A percentile compares a stretch with the other conserved stretches of the same genome.
phyloP scores from a whole-genome alignment of 2,888 invertebrate genomes.

The Zygogramma bicolorata region DNA sequence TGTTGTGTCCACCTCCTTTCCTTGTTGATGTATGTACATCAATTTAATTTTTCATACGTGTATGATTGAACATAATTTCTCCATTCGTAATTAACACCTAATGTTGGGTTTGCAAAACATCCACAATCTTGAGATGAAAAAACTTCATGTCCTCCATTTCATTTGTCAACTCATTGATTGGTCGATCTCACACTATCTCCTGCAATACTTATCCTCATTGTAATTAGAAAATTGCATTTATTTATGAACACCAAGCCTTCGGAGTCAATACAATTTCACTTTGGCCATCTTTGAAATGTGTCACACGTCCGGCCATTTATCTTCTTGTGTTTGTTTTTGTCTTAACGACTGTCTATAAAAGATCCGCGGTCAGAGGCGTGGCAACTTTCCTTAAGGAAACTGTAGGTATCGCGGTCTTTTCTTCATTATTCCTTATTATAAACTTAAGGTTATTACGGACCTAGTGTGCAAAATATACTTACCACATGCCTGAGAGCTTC shows the following conservation, averaged over 20 bases:
- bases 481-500: no score
- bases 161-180: neutral
- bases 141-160: neutral
- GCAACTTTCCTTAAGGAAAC: neutral
- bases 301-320: slow-evolving; percentile 30
- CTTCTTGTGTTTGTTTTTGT: slow-evolving; percentile 11
- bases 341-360: slow-evolving; percentile 7
- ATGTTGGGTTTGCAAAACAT: no score
- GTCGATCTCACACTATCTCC: neutral
- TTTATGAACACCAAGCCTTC: neutral
- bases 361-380: neutral
- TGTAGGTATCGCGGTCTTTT: no score
- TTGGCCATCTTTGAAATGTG: slow-evolving; percentile 33
- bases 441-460: no score
- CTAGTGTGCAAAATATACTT: no score
- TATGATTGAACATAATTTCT: no score
- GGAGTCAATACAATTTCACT: slow-evolving; percentile 24
- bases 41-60: no score
- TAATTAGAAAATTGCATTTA: slow-evolving; percentile 2
- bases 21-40: no score
- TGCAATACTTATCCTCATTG: neutral
- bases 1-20: no score
- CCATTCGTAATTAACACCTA: no score
- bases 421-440: no score
- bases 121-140: no score